Evolutionary conservation across 2,113 vertebrate species (phyloP).

Genomic region (Malurus elegans): DNA sequence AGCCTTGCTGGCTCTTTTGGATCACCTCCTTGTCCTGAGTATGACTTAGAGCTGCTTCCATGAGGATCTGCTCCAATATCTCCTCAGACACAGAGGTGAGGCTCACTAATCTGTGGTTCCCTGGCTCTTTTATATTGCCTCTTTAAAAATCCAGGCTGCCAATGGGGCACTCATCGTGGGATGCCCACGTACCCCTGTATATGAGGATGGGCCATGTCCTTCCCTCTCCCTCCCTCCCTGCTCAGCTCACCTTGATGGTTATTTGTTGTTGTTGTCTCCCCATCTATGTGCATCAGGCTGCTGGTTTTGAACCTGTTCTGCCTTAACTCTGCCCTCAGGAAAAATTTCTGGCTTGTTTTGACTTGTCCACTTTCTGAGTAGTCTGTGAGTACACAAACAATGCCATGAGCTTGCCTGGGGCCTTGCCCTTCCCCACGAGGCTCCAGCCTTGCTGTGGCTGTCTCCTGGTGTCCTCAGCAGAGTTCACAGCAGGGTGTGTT

Average conservation of each 20-base stretch:
- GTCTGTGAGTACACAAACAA: background rate
- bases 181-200: background rate
- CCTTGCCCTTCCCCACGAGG: background rate
- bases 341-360: background rate
- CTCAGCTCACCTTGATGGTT: background rate
- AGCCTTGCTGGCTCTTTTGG: background rate
- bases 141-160: background rate
- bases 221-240: background rate
- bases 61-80: background rate
- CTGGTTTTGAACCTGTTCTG: background rate
- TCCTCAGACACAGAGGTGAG: background rate
- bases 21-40: background rate
- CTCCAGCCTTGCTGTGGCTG: background rate
- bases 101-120: background rate
- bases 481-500: background rate
- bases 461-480: background rate
- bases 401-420: background rate
- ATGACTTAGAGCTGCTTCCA: background rate
- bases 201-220: background rate
- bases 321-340: background rate
- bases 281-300: background rate
- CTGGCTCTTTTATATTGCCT: rapidly evolving
- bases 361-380: background rate
- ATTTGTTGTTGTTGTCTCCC: background rate
- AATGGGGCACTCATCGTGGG: too few relatives aligned